Conservation (phyloP, 2,888 invertebrate genomes). For the Napeogenes sylphis region DNA sequence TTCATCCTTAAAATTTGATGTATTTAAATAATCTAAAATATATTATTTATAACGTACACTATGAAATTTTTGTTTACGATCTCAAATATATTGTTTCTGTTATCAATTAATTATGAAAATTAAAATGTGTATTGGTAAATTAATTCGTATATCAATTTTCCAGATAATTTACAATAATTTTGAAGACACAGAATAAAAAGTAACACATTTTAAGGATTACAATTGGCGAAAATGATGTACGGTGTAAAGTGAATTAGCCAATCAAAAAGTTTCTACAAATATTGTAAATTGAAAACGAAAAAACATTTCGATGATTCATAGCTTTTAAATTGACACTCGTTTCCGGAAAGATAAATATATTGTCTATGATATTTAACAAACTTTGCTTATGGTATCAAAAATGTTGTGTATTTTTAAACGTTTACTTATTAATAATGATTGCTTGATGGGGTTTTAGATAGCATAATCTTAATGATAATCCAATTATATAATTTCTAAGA, state of each 20-base stretch:
- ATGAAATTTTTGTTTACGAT: too few species aligned
- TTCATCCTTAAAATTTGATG: too few species aligned
- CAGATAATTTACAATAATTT: too few species aligned
- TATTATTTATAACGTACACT: too few species aligned
- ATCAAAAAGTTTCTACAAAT: constrained; percentile 26
- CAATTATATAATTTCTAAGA: constrained; percentile 14
- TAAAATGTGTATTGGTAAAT: too few species aligned
- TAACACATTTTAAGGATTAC: constrained; percentile 14
- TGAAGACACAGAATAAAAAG: neutral
- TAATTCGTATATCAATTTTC: too few species aligned
- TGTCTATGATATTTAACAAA: constrained; percentile 55
- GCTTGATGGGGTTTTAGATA: neutral
- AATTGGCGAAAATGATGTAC: constrained; percentile 30
- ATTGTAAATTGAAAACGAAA: constrained; percentile 45
- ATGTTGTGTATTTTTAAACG: constrained; percentile 6
- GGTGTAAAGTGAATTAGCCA: constrained; percentile 26
- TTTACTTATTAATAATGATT: constrained; percentile 11
- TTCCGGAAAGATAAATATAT: constrained; percentile 67
- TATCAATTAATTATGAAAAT: too few species aligned
- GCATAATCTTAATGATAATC: neutral
- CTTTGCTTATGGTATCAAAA: constrained; percentile 51
- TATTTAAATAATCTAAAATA: too few species aligned
- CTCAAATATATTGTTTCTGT: too few species aligned
- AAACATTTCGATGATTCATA: constrained; percentile 67
- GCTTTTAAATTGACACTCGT: constrained; percentile 71